Evolutionary conservation across 1,140 invertebrate genomes (phyloP), one percentile per base, ranked within the genome.

Genomic region (Trichonephila inaurata): DNA sequence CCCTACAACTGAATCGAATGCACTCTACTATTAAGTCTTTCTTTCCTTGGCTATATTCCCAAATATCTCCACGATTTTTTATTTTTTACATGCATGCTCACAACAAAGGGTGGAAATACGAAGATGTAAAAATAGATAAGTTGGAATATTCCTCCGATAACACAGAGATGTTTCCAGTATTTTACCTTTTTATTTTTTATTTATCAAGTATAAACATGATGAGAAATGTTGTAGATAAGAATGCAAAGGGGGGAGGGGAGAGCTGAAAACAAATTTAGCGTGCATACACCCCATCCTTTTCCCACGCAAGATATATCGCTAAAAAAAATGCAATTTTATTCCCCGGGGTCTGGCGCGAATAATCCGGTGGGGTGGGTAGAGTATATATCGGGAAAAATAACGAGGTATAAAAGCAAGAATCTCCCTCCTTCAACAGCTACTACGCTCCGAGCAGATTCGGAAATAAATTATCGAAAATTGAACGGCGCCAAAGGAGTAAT

Each of bases 111-210:
- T 40, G 51, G 51, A 51, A 69, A 69, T 69, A 14, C 66, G 66
- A 69, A 77, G 69, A 77, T 28, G 33, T 33, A 77, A 77, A 77
- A 77, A 77, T 77, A 77, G 69, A 77, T 77, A 77, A 77, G 14
- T 19, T 12, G 69, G 28, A 77, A 77, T 77, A 77, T 77, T 77
- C 16, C 28, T 16, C 10, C 69, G 69, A 77, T 77, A 77, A 33
- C 69, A 33, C 16, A 19, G 28, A 12, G 16, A 18, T 77, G 5
- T 77, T 33, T 40, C 1, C 28, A 21, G n/a, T 24, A 24, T 3
- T 24, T 7, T 69, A 6, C 6, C 33, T 77, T 77, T 33, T 28
- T 33, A 33, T 72, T 51, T 10, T 51, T 51, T 51, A 51, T 72
- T 28, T 72, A 28, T 16, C 12, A 28, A 77, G 69, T 77, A 24